phyloP scores from a whole-genome alignment of 2,797 vertebrate species.

The Orestias chungarensis region DNA sequence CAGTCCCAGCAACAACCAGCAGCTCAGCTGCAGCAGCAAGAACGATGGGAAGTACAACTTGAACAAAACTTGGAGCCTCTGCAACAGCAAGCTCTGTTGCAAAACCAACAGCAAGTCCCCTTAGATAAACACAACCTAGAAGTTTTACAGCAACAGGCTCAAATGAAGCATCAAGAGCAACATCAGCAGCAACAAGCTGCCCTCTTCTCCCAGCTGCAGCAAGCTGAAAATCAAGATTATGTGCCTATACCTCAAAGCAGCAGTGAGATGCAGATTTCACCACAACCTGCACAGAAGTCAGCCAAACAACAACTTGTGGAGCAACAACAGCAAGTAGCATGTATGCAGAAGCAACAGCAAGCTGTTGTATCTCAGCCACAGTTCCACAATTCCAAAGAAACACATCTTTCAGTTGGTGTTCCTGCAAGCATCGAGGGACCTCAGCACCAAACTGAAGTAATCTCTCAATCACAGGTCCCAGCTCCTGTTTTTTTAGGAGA shows the following conservation, averaged over 20 bases:
- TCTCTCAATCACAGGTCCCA: slow-evolving; percentile 62
- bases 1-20: slow-evolving; percentile 71
- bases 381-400: slow-evolving; percentile 62
- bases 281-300: slow-evolving; percentile 56
- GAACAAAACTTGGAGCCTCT: slow-evolving; percentile 66
- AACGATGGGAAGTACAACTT: slow-evolving; percentile 67
- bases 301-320: slow-evolving; percentile 65
- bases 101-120: slow-evolving; percentile 70
- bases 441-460: slow-evolving; percentile 59
- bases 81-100: slow-evolving; percentile 71
- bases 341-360: slow-evolving; percentile 61
- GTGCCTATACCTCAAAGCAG: slow-evolving; percentile 54
- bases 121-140: slow-evolving; percentile 75
- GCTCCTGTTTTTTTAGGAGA: slow-evolving; percentile 54
- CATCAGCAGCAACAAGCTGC: slow-evolving; percentile 66
- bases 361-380: slow-evolving; percentile 55
- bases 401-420: slow-evolving; percentile 57
- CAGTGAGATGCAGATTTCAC: slow-evolving; percentile 66
- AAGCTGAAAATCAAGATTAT: slow-evolving; percentile 67
- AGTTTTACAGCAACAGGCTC: slow-evolving; percentile 67
- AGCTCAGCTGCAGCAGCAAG: slow-evolving; percentile 65
- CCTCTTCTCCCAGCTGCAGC: slow-evolving; percentile 58
- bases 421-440: slow-evolving; percentile 55
- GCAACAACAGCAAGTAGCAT: slow-evolving; percentile 61
- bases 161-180: slow-evolving; percentile 69